Base-by-base conservation (phyloP, 2,113 vertebrate species). In the Forbesichthys papilliferus region DNA sequence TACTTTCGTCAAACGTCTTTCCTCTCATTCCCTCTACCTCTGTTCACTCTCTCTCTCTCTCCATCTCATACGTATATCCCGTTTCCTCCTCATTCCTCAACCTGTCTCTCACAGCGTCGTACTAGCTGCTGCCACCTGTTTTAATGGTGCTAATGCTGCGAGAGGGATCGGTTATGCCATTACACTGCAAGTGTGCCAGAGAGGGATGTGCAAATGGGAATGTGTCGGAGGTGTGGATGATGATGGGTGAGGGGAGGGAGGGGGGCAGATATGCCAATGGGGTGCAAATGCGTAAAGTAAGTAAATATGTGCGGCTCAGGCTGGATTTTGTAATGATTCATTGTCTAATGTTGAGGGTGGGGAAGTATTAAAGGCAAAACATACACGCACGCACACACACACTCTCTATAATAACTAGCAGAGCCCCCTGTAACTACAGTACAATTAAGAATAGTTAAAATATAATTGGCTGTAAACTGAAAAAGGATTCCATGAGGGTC, bases 201-300 rank as follows among this genome's bases (percentile, higher is more conserved):
- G 71, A 33, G 51, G 71, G 66, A 85, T 86, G 80, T 83, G 85
- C 85, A 87, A 78, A 85, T 81, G 86, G 85, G 72, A 66, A 81
- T 71, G 73, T 74, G 74, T 51, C 12, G 14, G 55, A 80, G 79
- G 76, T 80, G 79, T 81, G 71, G 71, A 86, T 70, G 61, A 69
- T 69, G 78, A 77, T 66, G 71, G 79, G 74, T 64, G 61, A 74
- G 56, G 68, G 71, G 54, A 53, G 60, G 10, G 49, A 14, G 48
- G 62, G 64, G 3, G 53, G 69, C 42, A 9, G 67, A 64, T 67
- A 88, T 88, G 87, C 64, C 77, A 86, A 86, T 84, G 61, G 0
- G 0, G 27, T 6, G 64, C 74, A 83, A 78, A 82, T 87, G 80
- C 74, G 27, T 27, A 27, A 27, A 27, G 27, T 27, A 27, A 27